These are phyloP conservation scores for Nylanderia fulva DNA, from an alignment of 1,140 invertebrate species.

Conservation along the genomic window DNA sequence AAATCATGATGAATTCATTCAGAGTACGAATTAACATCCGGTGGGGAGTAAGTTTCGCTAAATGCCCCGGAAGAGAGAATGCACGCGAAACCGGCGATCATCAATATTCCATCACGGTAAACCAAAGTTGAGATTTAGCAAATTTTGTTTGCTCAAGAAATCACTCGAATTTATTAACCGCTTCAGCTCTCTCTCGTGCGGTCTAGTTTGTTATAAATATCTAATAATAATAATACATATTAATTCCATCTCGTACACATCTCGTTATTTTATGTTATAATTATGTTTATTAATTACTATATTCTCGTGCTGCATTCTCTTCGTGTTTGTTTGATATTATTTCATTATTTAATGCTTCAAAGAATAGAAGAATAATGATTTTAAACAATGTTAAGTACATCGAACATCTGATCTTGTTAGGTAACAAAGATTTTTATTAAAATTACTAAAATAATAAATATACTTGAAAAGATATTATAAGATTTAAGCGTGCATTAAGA, in stretches of 20 bases:
- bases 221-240: neutral
- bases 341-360: slow-evolving; percentile 2
- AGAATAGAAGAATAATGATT: neutral
- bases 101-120: slow-evolving; percentile 73
- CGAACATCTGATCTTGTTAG: neutral
- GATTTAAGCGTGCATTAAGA: neutral
- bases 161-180: slow-evolving; percentile 18
- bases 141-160: slow-evolving; percentile 63
- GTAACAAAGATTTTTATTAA: neutral
- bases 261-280: neutral
- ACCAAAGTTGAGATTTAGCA: slow-evolving; percentile 64
- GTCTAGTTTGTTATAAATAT: neutral
- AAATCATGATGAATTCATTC: slow-evolving; percentile 75
- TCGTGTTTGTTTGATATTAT: neutral
- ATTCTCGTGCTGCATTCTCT: neutral
- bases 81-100: slow-evolving; percentile 70
- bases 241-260: neutral
- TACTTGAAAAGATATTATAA: neutral
- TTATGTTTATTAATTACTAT: neutral
- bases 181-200: too few relatives aligned
- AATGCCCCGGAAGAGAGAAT: slow-evolving; percentile 69
- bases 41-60: slow-evolving; percentile 69
- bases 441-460: neutral
- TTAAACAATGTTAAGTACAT: neutral
- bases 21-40: slow-evolving; percentile 72